Evolutionary conservation across 2,113 vertebrate genomes (phyloP).

Genomic region (Podiceps cristatus): DNA sequence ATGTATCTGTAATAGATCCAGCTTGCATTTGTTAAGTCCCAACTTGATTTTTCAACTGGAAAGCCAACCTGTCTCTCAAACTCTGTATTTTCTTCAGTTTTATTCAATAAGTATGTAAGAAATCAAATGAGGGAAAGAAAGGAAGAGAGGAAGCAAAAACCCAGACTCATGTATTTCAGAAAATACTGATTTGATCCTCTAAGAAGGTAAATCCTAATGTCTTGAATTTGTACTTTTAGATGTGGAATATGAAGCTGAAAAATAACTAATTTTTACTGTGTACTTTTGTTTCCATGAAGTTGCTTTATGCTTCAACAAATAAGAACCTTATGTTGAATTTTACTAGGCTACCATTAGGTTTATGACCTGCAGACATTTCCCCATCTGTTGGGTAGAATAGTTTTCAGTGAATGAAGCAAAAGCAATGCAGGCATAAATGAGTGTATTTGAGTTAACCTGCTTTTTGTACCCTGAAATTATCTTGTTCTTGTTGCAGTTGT

Average conservation of each 20-base stretch:
- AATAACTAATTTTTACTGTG: constrained; percentile 61
- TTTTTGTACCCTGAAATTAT: constrained; percentile 36
- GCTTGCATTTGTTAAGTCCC: not conserved
- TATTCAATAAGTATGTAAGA: not conserved
- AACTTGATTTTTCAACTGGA: not conserved
- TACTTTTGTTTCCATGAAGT: constrained; percentile 47
- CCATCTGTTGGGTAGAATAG: constrained; percentile 70
- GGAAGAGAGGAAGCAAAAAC: not conserved
- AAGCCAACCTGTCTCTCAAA: not conserved
- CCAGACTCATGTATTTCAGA: not conserved
- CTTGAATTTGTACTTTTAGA: constrained; percentile 22
- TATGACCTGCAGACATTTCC: constrained; percentile 71
- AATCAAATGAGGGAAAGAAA: not conserved
- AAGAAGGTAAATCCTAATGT: not conserved
- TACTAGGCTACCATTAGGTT: constrained; percentile 66
- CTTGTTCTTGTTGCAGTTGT: not conserved
- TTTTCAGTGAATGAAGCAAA: constrained; percentile 53
- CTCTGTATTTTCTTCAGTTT: not conserved
- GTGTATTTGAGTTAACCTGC: constrained; percentile 68
- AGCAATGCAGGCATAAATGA: constrained; percentile 41
- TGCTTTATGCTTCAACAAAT: constrained; percentile 63
- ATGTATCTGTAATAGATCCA: not conserved
- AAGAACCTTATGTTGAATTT: constrained; percentile 70
- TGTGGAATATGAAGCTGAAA: constrained; percentile 41
- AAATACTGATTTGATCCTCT: not conserved